A percentile compares a stretch with the other conserved stretches of the same genome.
Conservation (phyloP, 1,140 invertebrate genomes). For the Maconellicoccus hirsutus region DNA sequence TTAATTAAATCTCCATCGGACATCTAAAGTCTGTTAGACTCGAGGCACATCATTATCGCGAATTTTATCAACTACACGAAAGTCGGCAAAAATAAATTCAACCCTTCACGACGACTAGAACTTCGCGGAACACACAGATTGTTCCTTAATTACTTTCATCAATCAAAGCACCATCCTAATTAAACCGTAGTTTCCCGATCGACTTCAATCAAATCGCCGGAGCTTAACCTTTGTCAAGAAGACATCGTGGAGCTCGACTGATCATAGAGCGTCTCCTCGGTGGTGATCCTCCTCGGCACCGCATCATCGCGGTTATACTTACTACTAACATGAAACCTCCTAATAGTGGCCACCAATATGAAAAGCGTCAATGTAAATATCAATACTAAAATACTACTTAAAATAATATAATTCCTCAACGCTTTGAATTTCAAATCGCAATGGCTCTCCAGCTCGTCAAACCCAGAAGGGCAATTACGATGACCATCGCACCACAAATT, state of each 20-base stretch:
- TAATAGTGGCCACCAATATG: conserved; percentile 6
- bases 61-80: no score
- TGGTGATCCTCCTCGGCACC: conserved; percentile 35
- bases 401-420: not conserved
- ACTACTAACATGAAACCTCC: not conserved
- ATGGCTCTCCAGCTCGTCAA: conserved; percentile 61
- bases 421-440: conserved; percentile 34
- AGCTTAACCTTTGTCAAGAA: conserved; percentile 51
- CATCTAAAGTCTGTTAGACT: no score
- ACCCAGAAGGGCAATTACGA: conserved; percentile 70
- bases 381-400: conserved; percentile 18
- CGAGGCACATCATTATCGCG: no score
- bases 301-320: conserved; percentile 10
- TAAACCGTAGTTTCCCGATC: conserved; percentile 4
- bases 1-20: no score
- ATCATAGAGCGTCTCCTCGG: conserved; percentile 46
- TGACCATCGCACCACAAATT: conserved; percentile 78
- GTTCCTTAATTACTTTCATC: no score
- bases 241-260: conserved; percentile 36
- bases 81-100: no score
- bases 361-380: not conserved
- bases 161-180: not conserved
- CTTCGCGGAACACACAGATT: no score
- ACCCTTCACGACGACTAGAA: no score
- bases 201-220: not conserved